Conservation (phyloP, 2,113 vertebrate genomes). For the Aldabrachelys gigantea region DNA sequence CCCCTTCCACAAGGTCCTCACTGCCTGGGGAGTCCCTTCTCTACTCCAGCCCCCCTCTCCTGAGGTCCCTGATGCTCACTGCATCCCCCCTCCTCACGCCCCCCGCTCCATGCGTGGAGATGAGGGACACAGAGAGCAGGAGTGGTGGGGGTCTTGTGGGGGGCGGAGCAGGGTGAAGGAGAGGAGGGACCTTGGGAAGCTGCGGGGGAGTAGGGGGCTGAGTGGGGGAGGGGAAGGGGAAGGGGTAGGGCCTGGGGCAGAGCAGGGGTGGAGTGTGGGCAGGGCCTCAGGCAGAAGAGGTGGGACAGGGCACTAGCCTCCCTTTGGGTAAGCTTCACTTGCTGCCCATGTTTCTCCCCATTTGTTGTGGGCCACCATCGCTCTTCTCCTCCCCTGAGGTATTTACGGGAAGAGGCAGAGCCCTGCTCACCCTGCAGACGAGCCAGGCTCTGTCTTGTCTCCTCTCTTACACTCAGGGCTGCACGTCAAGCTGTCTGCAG, state of each 20-base stretch:
- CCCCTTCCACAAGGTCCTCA: too few relatives aligned
- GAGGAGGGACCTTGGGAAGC: neutral
- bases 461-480: rapidly evolving
- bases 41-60: neutral
- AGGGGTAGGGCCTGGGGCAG: too few relatives aligned
- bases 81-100: neutral
- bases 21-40: too few relatives aligned
- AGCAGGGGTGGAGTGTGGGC: too few relatives aligned
- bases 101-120: neutral
- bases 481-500: neutral
- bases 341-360: too few relatives aligned
- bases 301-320: neutral
- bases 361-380: too few relatives aligned
- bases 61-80: neutral
- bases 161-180: neutral
- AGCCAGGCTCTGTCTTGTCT: neutral
- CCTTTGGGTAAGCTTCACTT: too few relatives aligned
- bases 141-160: neutral
- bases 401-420: too few relatives aligned
- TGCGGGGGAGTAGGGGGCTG: neutral
- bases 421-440: neutral
- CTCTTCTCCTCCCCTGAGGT: neutral
- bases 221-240: neutral
- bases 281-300: too few relatives aligned
- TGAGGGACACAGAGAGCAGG: neutral